Base-by-base conservation (phyloP, 1,140 invertebrate species). In the Goniozus legneri region DNA sequence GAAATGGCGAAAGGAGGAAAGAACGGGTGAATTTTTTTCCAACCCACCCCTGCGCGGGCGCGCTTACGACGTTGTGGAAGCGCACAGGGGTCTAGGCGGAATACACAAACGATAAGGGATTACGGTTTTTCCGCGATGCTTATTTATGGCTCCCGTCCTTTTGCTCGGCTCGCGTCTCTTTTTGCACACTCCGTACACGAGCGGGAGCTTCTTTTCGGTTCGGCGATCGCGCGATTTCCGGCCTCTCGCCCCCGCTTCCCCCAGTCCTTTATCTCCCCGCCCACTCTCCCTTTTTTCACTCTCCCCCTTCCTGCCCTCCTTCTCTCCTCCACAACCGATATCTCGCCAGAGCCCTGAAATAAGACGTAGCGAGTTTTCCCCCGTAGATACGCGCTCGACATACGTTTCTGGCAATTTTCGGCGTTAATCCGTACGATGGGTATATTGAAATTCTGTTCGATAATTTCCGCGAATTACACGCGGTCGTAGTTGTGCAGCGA, bases 91-190 rank as follows among this genome's bases (percentile, higher is more conserved):
- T n/a, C n/a, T n/a, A n/a, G n/a, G 21, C 22, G 22, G 37, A 40
- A 47, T 47, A 47, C 37, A 41, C 44, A 33, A 47, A 47, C 37
- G 49, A 51, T 41, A 51, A 47, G 44, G 37, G 44, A 51, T 51
- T 51, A 47, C 32, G 37, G 14, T 51, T 51, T 52, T 49, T 49
- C 35, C 27, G 12, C 34, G 27, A 48, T 43, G 45, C 50, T 52
- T 37, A 52, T 52, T 49, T 49, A 49, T 49, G 21, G 46, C 21
- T 39, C 46, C 24, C n/a, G n/a, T n/a, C n/a, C n/a, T n/a, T n/a
- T n/a, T n/a, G n/a, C n/a, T n/a, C n/a, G n/a, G n/a, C n/a, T n/a
- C n/a, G n/a, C n/a, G n/a, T 16, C 20, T 30, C 18, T 42, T 34
- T 37, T 33, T n/a, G n/a, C n/a, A n/a, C n/a, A n/a, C n/a, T n/a